Base-by-base conservation (phyloP, 2,797 vertebrate species). In the Chrosomus eos region DNA sequence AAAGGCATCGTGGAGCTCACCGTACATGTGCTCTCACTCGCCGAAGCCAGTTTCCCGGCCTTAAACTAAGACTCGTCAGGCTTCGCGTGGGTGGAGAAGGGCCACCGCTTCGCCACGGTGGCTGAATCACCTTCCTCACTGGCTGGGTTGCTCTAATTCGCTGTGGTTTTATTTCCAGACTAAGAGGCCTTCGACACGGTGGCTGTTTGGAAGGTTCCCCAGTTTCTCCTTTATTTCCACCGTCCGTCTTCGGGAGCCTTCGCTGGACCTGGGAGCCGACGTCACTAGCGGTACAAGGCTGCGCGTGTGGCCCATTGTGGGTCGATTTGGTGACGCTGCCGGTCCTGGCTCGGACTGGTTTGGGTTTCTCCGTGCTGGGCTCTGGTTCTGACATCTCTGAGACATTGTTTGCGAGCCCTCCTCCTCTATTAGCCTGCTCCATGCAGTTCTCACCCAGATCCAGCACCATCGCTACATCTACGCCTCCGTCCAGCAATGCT, bases 11-110 rank as follows among this genome's bases (percentile, higher is more conserved):
- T 88, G 83, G 93, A 91, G 86, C 95, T 96, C 78, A 96, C 91
- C 0, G 95, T 94, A 85, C 93, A 94, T 73, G 95, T 94, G 90
- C 97, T 97, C 90, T 97, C 97, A 0, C 96, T 96, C 97, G 95
- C 2, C 95, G 95, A 95, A 97, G 96, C 93, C 93, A 96, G 80
- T 93, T 88, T 26, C 93, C 90, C 0, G 82, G 88, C 1, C 92
- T 91, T 68, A 94, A 88, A 81, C 94, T 91, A 71, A 94, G 93
- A 78, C 94, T 95, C 48, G 94, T 95, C 60, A 94, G 89, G 88
- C 95, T 94, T 67, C 95, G 94, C 0, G 90, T 67, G 0, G 93
- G 94, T 0, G 92, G 91, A 10, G 92, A 92, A 2, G 94, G 93
- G 11, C 88, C 92, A 3, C 92, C 93, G 0, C 91, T 92, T 18